These are phyloP conservation scores for Brachyrhaphis roseni DNA, from an alignment of 2,797 vertebrate species.

Conservation along the genomic window DNA sequence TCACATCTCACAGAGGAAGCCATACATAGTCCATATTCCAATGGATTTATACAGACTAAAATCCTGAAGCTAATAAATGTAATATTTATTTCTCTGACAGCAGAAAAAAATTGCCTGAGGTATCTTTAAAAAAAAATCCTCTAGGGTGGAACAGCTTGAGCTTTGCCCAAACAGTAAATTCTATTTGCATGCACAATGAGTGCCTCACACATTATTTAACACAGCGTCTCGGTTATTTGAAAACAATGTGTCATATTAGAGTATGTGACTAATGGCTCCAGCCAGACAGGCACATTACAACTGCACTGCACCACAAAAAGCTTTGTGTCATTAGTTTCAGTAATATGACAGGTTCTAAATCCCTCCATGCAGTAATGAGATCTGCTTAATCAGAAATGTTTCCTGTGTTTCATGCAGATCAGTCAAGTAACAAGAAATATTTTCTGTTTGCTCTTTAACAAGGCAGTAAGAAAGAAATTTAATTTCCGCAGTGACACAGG, in stretches of 20 bases:
- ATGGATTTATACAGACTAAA: not conserved
- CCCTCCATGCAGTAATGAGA: conserved; percentile 19
- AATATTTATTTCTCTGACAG: conserved; percentile 28
- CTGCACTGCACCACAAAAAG: conserved; percentile 16
- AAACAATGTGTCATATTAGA: conserved; percentile 42
- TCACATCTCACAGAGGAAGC: not conserved
- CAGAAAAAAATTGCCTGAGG: conserved; percentile 8
- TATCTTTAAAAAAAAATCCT: conserved; percentile 28
- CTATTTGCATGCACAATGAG: conserved; percentile 52
- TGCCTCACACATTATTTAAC: conserved; percentile 39
- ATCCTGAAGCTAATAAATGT: conserved; percentile 12
- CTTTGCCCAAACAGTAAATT: conserved; percentile 20
- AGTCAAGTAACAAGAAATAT: not conserved
- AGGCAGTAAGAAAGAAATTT: not conserved
- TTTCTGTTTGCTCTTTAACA: not conserved
- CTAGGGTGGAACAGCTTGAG: conserved; percentile 32
- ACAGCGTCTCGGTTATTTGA: conserved; percentile 42
- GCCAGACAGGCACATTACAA: conserved; percentile 25
- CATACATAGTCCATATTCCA: not conserved
- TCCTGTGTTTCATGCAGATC: not conserved
- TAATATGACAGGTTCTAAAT: conserved; percentile 38
- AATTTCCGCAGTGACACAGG: not conserved
- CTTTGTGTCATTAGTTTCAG: conserved; percentile 35
- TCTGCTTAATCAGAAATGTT: conserved; percentile 24
- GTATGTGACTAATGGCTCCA: conserved; percentile 43